These are phyloP conservation scores for Drosophila vallismaia DNA, from an alignment of 2,888 invertebrate species.

Conservation along the genomic window DNA sequence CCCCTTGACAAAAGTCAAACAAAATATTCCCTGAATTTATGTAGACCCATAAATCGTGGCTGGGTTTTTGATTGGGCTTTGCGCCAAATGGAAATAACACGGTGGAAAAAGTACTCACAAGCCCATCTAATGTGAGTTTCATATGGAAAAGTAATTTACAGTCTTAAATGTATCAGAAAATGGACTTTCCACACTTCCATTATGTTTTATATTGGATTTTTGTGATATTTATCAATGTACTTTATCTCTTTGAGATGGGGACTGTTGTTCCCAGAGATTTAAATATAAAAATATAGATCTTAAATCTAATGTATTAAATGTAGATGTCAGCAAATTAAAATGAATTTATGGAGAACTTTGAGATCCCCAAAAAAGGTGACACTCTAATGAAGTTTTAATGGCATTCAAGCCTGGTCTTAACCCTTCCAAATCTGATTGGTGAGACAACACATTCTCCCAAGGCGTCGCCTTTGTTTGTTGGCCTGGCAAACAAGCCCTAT, in stretches of 20 bases:
- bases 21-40: constrained; percentile 72
- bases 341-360: not conserved
- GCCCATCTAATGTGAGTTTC: constrained; percentile 58
- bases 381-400: constrained; percentile 38
- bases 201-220: constrained; percentile 22
- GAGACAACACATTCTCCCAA: constrained; percentile 15
- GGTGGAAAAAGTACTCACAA: constrained; percentile 23
- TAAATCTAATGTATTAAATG: too few relatives aligned
- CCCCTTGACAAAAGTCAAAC: constrained; percentile 20
- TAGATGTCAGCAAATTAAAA: not conserved
- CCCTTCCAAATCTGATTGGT: constrained; percentile 34
- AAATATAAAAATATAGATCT: not conserved
- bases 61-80: constrained; percentile 24
- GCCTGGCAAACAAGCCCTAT: constrained; percentile 67
- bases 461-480: constrained; percentile 63
- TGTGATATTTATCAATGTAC: not conserved
- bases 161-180: constrained; percentile 7
- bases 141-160: constrained; percentile 51
- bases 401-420: constrained; percentile 11
- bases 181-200: constrained; percentile 24
- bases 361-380: not conserved
- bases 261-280: not conserved
- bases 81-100: constrained; percentile 57
- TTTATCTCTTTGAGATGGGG: not conserved
- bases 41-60: constrained; percentile 71